Evolutionary conservation across 2,113 vertebrate genomes (phyloP).

Genomic region (Coracopsis vasa): DNA sequence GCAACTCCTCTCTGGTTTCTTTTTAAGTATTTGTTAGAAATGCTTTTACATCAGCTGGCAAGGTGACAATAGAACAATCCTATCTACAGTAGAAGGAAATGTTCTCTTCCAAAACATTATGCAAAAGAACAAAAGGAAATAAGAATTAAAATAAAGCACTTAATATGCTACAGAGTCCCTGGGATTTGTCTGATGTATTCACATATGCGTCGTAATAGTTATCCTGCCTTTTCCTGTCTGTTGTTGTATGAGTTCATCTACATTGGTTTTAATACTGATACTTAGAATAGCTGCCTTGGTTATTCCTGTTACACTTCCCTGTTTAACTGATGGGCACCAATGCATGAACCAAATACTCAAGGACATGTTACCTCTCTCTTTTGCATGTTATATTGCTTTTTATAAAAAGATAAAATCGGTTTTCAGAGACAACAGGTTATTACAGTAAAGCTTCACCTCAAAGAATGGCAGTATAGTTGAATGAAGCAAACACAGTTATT

Average conservation of each 20-base stretch:
- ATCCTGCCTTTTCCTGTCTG: neutral
- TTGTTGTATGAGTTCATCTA: neutral
- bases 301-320: neutral
- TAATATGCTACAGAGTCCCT: neutral
- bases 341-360: neutral
- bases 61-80: slow-evolving; percentile 8
- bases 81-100: neutral
- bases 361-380: neutral
- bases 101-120: slow-evolving; percentile 3
- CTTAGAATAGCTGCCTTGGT: neutral
- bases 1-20: neutral
- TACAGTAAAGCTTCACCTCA: neutral
- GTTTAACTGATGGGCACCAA: neutral
- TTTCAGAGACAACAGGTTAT: neutral
- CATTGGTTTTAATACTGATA: neutral
- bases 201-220: neutral
- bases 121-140: neutral
- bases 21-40: slow-evolving; percentile 36
- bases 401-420: neutral
- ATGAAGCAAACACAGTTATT: neutral
- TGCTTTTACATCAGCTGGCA: slow-evolving; percentile 21
- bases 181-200: neutral
- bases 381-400: neutral
- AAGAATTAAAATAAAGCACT: slow-evolving; percentile 13
- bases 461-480: neutral